A percentile compares a stretch with the other conserved stretches of the same genome.
These are phyloP conservation scores for Ephydatia muelleri DNA, from an alignment of 37 sponge, comb jelly and placozoan species.

Conservation along the genomic window DNA sequence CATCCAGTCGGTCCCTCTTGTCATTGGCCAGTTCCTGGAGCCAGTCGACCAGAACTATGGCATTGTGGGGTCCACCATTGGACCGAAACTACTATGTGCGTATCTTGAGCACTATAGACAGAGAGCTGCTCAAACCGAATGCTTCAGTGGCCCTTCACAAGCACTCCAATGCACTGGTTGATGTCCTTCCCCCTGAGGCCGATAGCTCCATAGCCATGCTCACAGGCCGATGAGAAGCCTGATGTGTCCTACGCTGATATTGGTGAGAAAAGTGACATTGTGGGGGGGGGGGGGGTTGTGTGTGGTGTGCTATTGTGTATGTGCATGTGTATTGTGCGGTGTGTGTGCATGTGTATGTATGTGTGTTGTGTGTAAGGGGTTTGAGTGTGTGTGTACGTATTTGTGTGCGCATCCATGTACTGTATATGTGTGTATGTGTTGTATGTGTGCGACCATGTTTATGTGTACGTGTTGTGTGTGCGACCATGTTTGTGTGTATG, in stretches of 20 bases:
- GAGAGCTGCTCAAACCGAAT: slow-evolving; percentile 95
- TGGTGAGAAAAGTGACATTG: slow-evolving; percentile 39
- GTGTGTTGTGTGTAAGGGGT: no score
- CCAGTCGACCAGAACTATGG: slow-evolving; percentile 96
- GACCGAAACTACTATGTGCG: slow-evolving; percentile 95
- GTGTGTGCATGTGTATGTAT: neutral
- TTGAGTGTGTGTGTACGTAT: no score
- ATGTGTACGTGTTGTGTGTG: neutral
- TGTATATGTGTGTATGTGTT: neutral
- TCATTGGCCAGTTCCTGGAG: slow-evolving; percentile 99
- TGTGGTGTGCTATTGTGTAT: no score
- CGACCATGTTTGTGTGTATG: neutral
- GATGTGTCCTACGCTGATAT: slow-evolving; percentile 89
- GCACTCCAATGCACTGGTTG: slow-evolving; percentile 97
- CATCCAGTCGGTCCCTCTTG: slow-evolving; percentile 98
- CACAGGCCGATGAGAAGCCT: slow-evolving; percentile 93
- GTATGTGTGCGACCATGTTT: neutral
- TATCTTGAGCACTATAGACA: slow-evolving; percentile 94
- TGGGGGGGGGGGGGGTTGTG: neutral
- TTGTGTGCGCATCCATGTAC: neutral
- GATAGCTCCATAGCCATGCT: slow-evolving; percentile 96
- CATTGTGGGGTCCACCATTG: slow-evolving; percentile 82
- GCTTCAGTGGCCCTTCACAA: slow-evolving; percentile 97
- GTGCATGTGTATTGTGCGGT: no score
- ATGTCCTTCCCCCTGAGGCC: slow-evolving; percentile 97